Conservation (phyloP, 1,140 invertebrate genomes). For the Eriocheir sinensis region DNA sequence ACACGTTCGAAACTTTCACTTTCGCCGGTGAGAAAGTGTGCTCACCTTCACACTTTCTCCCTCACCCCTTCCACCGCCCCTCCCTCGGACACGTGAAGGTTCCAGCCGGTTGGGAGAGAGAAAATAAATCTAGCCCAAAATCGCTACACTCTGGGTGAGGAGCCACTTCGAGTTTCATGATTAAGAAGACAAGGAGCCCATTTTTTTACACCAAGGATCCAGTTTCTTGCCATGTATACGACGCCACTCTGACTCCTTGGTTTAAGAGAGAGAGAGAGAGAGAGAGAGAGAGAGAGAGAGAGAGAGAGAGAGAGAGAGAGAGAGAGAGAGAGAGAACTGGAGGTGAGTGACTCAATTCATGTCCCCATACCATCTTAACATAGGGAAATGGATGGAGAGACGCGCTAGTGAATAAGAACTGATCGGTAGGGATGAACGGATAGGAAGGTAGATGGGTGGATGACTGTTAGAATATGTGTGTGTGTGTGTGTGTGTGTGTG, state of each 20-base stretch:
- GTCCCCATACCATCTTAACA: background rate
- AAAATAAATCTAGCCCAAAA: no score
- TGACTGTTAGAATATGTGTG: background rate
- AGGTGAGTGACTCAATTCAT: background rate
- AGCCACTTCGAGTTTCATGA: no score
- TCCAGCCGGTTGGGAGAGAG: background rate
- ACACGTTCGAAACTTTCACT: constrained; percentile 14
- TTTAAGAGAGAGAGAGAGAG: constrained; percentile 1
- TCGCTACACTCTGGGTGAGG: no score
- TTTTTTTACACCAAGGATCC: no score
- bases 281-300: constrained; percentile 23
- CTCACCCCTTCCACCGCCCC: background rate
- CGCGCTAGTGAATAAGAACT: background rate
- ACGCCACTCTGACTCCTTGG: background rate
- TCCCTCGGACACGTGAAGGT: background rate
- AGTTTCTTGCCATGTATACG: no score
- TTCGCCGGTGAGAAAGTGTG: background rate
- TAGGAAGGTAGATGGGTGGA: background rate
- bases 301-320: constrained; percentile 43
- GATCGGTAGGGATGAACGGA: background rate
- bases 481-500: constrained; percentile 20
- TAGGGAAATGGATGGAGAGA: background rate
- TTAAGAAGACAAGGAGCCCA: no score
- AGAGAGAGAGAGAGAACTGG: constrained; percentile 39
- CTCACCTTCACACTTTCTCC: background rate